phyloP scores from a whole-genome alignment of 2,888 invertebrate species.

The Tenthredo notha region DNA sequence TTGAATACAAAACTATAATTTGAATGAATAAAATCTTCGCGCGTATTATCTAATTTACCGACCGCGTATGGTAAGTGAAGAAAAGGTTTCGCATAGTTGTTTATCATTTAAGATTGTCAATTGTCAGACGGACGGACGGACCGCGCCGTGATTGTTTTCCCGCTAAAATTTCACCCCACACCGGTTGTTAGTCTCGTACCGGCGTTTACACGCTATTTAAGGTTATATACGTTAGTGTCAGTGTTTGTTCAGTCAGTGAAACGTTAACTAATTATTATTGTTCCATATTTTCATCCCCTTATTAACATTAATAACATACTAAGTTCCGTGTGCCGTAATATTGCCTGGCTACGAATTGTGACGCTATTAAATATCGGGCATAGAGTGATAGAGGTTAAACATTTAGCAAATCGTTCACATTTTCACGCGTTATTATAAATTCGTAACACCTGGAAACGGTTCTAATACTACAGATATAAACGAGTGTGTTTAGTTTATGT shows the following conservation, averaged over 20 bases:
- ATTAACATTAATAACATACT: neutral
- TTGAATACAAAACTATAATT: neutral
- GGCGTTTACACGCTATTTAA: neutral
- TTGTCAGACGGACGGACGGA: neutral
- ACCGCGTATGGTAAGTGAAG: slow-evolving; percentile 5
- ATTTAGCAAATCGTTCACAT: no score
- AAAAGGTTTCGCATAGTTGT: neutral
- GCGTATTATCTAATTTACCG: neutral
- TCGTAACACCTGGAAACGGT: no score
- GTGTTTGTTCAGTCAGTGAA: neutral
- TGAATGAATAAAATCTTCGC: neutral
- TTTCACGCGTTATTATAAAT: no score
- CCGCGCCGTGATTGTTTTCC: neutral
- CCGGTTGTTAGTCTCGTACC: neutral
- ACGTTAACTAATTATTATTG: neutral
- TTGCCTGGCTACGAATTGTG: no score
- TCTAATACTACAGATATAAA: no score
- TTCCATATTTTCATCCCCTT: neutral
- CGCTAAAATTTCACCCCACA: neutral
- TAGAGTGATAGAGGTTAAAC: no score
- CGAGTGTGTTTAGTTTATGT: neutral
- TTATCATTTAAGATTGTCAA: neutral
- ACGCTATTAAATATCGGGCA: no score
- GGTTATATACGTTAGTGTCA: neutral
- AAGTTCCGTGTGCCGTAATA: neutral